Percentiles rank a stretch among this genome's conserved stretches.
Evolutionary conservation across 2,113 vertebrate genomes (phyloP).

Genomic region (Oceanodroma tethys): DNA sequence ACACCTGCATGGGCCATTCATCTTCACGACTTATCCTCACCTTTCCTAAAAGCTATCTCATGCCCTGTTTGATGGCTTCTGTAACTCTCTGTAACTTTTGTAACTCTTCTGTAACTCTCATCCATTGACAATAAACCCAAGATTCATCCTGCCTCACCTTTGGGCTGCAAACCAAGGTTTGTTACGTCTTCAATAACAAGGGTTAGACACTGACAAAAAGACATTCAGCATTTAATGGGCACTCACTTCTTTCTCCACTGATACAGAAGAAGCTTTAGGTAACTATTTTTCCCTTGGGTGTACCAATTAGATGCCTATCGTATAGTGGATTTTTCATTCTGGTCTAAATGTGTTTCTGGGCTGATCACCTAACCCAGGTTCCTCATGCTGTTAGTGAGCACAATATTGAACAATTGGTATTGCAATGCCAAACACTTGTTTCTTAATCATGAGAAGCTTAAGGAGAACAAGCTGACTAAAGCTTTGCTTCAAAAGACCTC

Average conservation of each 20-base stretch:
- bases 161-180: background rate
- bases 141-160: background rate
- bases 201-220: background rate
- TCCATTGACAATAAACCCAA: background rate
- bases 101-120: background rate
- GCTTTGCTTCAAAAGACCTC: background rate
- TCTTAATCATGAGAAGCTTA: background rate
- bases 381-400: background rate
- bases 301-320: accelerated
- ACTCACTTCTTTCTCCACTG: background rate
- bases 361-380: background rate
- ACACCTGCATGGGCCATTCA: background rate
- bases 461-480: background rate
- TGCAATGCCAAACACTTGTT: background rate
- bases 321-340: background rate
- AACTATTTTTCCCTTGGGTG: background rate
- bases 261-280: background rate
- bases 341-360: background rate
- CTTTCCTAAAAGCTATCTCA: background rate
- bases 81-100: background rate
- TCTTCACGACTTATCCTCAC: background rate
- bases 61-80: background rate
- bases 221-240: background rate
- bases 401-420: background rate
- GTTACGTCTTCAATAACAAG: background rate